Conservation (phyloP, 2,113 vertebrate species). For the Mandrillus leucophaeus region DNA sequence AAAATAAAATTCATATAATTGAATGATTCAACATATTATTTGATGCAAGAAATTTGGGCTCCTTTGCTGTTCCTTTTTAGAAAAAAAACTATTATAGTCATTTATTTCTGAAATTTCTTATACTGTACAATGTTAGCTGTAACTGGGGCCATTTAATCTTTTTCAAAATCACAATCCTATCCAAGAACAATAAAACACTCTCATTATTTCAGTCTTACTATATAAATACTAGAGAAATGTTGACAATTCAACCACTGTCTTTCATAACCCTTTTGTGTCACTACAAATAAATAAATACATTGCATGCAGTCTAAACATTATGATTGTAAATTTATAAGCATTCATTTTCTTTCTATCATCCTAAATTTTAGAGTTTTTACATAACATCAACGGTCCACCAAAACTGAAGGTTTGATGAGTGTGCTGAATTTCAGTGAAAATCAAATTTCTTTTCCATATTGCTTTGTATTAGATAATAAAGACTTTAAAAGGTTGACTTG, state of each 20-base stretch:
- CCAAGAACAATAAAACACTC: conserved; percentile 62
- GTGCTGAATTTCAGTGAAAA: conserved; percentile 14
- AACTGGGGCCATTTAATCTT: conserved; percentile 60
- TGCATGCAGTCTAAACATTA: neutral
- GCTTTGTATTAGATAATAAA: neutral
- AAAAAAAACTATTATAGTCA: neutral
- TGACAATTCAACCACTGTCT: conserved; percentile 26
- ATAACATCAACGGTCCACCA: neutral
- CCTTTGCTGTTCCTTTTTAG: neutral
- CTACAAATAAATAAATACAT: conserved; percentile 57
- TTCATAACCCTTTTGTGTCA: conserved; percentile 33
- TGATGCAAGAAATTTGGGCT: neutral
- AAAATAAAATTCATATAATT: neutral
- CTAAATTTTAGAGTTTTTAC: neutral
- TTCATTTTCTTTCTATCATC: neutral
- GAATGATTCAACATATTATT: conserved; percentile 15
- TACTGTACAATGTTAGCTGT: neutral
- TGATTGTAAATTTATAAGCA: neutral
- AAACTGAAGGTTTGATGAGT: neutral
- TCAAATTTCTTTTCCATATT: neutral
- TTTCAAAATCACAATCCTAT: conserved; percentile 54
- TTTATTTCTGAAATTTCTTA: conserved; percentile 60
- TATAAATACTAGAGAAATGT: neutral
- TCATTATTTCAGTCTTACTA: conserved; percentile 54
- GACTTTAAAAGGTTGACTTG: neutral